These are phyloP conservation scores for Stenodema calcarata DNA, from an alignment of 2,888 invertebrate genomes.

Conservation along the genomic window DNA sequence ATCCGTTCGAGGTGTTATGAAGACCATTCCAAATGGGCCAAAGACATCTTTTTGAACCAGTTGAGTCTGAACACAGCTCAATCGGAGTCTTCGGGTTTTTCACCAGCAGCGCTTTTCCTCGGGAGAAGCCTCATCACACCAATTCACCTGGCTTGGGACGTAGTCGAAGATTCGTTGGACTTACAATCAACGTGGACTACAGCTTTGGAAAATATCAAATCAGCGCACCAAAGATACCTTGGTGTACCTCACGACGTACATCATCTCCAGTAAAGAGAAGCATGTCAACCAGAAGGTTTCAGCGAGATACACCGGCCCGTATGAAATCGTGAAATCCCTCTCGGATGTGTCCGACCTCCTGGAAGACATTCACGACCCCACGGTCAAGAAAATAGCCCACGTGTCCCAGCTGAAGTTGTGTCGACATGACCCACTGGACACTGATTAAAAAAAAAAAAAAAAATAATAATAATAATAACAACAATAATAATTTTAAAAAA, in stretches of 20 bases:
- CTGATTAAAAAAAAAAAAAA: too few relatives aligned
- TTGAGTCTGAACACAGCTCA: too few relatives aligned
- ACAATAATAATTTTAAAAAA: too few relatives aligned
- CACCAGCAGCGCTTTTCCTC: neutral
- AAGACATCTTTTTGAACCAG: neutral
- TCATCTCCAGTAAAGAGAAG: neutral
- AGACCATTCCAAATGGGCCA: neutral
- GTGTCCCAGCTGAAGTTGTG: constrained; percentile 18
- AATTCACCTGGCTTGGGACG: too few relatives aligned
- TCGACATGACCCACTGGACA: too few relatives aligned
- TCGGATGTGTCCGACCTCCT: neutral
- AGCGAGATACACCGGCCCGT: neutral
- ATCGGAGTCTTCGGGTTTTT: neutral
- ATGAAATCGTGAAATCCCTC: neutral
- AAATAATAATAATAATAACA: too few relatives aligned
- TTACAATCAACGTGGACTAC: too few relatives aligned
- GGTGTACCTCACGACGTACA: constrained; percentile 21
- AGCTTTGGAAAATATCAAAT: neutral
- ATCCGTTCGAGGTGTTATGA: too few relatives aligned
- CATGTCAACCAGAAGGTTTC: neutral
- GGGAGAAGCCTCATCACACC: neutral
- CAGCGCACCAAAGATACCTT: neutral
- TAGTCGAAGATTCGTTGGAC: too few relatives aligned
- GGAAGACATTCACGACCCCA: neutral
- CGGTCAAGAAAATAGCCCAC: neutral